These are phyloP conservation scores for Theocolax elegans DNA, from an alignment of 1,140 invertebrate species.

Conservation along the genomic window DNA sequence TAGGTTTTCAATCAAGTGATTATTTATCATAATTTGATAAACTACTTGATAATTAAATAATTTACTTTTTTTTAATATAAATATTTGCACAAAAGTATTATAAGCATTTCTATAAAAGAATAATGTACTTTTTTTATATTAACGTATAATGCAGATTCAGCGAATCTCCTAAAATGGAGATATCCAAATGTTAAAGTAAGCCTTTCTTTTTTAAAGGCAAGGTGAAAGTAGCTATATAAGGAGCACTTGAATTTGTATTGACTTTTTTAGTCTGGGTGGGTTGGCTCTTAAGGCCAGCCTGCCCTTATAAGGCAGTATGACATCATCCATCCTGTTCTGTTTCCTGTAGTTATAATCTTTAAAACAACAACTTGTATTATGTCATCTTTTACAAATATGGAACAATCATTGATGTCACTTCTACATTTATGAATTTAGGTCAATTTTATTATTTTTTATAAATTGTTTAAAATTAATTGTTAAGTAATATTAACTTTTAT, in stretches of 20 bases:
- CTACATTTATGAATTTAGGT: too few species aligned
- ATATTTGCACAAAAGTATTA: too few species aligned
- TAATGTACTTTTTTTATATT: too few species aligned
- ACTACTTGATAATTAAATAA: too few species aligned
- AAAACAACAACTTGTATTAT: slow-evolving; percentile 13
- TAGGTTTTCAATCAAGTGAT: too few species aligned
- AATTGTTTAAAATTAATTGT: too few species aligned
- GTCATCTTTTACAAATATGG: background rate
- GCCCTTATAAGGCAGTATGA: slow-evolving; percentile 31
- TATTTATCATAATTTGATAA: too few species aligned
- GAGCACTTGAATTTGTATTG: slow-evolving; percentile 16
- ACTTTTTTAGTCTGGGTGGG: slow-evolving; percentile 34
- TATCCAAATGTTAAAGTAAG: background rate
- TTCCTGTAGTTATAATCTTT: background rate
- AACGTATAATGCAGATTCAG: background rate
- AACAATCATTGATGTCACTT: too few species aligned
- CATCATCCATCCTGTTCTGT: slow-evolving; percentile 31
- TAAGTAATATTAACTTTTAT: too few species aligned
- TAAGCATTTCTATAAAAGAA: too few species aligned
- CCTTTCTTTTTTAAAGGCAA: background rate
- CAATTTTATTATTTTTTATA: too few species aligned
- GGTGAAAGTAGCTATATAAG: slow-evolving; percentile 32
- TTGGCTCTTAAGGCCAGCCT: background rate
- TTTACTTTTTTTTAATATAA: too few species aligned
- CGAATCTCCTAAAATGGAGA: background rate